Evolutionary conservation across 2,888 invertebrate species (phyloP), one percentile per base, ranked within the genome.

Genomic region (Macroteleia sp.): DNA sequence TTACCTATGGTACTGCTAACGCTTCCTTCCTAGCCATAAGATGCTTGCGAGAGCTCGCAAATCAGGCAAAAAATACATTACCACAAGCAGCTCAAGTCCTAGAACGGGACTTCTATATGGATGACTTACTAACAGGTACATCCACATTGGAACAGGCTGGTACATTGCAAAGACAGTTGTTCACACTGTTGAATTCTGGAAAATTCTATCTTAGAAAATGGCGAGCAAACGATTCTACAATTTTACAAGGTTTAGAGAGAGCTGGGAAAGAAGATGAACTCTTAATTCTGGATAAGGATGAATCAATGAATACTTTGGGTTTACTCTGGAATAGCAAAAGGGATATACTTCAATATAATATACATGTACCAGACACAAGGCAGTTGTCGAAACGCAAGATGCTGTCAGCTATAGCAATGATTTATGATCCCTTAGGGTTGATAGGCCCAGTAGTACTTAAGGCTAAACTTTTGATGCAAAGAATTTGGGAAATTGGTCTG

Each of bases 91-190:
- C 81, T 0, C 4, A 39, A 8, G 56, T 69, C 0, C 10, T 85
- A 2, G 19, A 34, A 0, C 20, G 74, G 1, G 77, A 84, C 14
- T 79, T 82, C 14, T 88, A 88, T 32, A 82, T 88, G 54, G 54
- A 54, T 22, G 54, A 66, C n/a, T 4, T 54, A 22, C 25, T 66
- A 3, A 54, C 66, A 9, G 34, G 54, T 6, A 16, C 54, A 5
- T 10, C 9, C 3, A 34, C 44, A 8, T 32, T 41, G n/a, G 42
- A 28, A 19, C 28, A 16, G 81, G 87, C 61, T 81, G 83, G 64
- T 5, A 17, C 12, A 2, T 19, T 66, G n/a, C 59, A 57, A 17
- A 17, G 44, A 28, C 19, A 70, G 34, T 4, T 77, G 0, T 17
- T 57, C 0, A 6, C 44, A 4, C 6, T 70, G 6, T 28, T 77